phyloP scores from a whole-genome alignment of 2,888 invertebrate genomes.

The Stramonita haemastoma region DNA sequence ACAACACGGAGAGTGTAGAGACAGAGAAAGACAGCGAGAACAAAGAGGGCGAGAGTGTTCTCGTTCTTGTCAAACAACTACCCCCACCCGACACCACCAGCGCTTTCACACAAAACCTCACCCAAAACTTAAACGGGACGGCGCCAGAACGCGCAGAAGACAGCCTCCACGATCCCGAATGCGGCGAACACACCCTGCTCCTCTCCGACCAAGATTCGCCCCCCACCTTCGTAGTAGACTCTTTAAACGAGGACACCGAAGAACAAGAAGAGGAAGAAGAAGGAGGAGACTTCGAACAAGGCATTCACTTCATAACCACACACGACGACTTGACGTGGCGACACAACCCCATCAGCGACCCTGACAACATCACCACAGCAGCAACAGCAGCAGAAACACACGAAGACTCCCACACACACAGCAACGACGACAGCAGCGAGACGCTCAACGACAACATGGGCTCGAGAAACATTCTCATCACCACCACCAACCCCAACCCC shows the following conservation, averaged over 20 bases:
- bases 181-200: not conserved
- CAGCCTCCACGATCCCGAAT: not conserved
- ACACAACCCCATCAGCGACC: conserved; percentile 6
- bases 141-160: not conserved
- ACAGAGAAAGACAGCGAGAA: not conserved
- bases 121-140: not conserved
- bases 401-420: too few relatives aligned
- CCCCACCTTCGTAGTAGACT: not conserved
- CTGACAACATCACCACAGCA: too few relatives aligned
- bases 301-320: conserved; percentile 6
- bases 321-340: not conserved
- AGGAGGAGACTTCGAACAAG: conserved; percentile 8
- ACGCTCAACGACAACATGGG: not conserved
- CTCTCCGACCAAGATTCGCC: not conserved
- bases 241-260: not conserved
- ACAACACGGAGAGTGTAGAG: not conserved
- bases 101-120: not conserved
- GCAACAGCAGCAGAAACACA: too few relatives aligned
- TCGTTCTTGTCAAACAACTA: not conserved
- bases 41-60: too few relatives aligned
- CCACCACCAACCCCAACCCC: too few relatives aligned
- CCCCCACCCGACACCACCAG: not conserved
- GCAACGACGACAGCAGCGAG: not conserved
- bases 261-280: too few relatives aligned
- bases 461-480: too few relatives aligned